Evolutionary conservation across 2,888 invertebrate species (phyloP).

Genomic region (Drosophila paramelanica): DNA sequence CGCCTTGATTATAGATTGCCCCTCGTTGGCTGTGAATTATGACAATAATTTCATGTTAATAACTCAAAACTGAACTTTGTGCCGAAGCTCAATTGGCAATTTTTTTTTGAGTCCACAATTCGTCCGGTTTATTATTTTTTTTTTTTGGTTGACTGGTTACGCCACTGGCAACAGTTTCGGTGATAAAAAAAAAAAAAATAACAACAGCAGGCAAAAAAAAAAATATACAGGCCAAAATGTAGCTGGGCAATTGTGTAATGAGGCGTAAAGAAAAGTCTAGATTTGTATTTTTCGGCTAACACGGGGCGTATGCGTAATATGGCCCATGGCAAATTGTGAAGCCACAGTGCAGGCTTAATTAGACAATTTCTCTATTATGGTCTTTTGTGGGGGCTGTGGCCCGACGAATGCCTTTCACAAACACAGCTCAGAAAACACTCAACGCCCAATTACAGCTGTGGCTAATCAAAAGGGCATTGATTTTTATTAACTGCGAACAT

Average conservation of each 20-base stretch:
- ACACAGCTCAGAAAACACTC: slow-evolving; percentile 15
- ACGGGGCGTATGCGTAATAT: slow-evolving; percentile 72
- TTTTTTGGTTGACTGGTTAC: slow-evolving; percentile 22
- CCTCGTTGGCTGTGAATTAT: slow-evolving; percentile 59
- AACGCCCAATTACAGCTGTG: slow-evolving; percentile 67
- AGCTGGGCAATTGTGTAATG: slow-evolving; percentile 55
- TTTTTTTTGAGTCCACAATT: slow-evolving; percentile 33
- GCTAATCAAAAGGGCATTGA: slow-evolving; percentile 80
- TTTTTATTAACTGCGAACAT: slow-evolving; percentile 75
- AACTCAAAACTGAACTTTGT: slow-evolving; percentile 54
- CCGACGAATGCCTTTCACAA: slow-evolving; percentile 65
- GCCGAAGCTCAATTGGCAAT: slow-evolving; percentile 9
- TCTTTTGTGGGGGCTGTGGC: slow-evolving; percentile 1
- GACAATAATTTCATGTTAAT: slow-evolving; percentile 59
- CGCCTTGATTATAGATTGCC: slow-evolving; percentile 37
- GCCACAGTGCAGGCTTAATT: slow-evolving; percentile 57
- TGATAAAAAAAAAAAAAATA: slow-evolving; percentile 15
- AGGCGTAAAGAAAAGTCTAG: slow-evolving; percentile 35
- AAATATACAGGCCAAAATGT: slow-evolving; percentile 5
- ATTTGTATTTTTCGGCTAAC: slow-evolving; percentile 6
- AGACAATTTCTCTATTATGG: slow-evolving; percentile 78
- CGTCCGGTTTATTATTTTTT: background rate
- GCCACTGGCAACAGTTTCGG: slow-evolving; percentile 21
- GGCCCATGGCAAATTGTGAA: slow-evolving; percentile 56
- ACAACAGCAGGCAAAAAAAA: slow-evolving; percentile 1